Base-by-base conservation (phyloP, 1,140 invertebrate species). In the Zaprionus ghesquierei region DNA sequence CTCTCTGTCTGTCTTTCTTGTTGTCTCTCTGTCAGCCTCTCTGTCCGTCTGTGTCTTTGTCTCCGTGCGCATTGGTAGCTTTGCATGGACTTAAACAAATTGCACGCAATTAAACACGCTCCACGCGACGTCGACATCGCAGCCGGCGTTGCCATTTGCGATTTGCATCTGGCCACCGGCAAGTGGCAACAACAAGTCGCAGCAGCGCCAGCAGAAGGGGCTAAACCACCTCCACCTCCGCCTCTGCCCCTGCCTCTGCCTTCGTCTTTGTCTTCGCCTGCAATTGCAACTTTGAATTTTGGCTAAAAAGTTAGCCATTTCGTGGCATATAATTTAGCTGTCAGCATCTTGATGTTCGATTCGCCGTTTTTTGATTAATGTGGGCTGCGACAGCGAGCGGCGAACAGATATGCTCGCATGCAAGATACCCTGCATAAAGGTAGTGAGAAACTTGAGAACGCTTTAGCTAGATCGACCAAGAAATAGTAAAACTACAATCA, bases 81-180 rank as follows among this genome's bases (percentile, higher is more conserved):
- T 60, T 66, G 63, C 53, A 87, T 59, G 77, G 70, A 75, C 74
- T 69, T 77, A 87, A 87, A 89, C 85, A 87, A 87, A 89, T 89
- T 87, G 84, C 77, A 79, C 66, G 85, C 85, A 87, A 87, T 87
- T 87, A 89, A 87, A 89, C 84, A 87, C 84, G 84, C 84, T 87
- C 73, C 70, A 75, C 38, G 59, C 66, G 60, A 51, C 44, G 56
- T 53, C 63, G 35, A 29, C 38, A 22, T 54, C 22, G 22, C 25
- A 61, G 22, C n/a, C 29, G 33, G 25, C 65, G 66, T 51, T 69
- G 59, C 69, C 79, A 71, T 81, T 75, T 75, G 29, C 74, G 79
- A 81, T 81, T 78, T 81, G 69, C 75, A 81, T 73, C 55, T 50
- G 35, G 55, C 64, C 49, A 68, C 23, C n/a, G 41, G 69, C 69